phyloP scores from a whole-genome alignment of 2,888 invertebrate genomes.

The Slavum lentiscoides region DNA sequence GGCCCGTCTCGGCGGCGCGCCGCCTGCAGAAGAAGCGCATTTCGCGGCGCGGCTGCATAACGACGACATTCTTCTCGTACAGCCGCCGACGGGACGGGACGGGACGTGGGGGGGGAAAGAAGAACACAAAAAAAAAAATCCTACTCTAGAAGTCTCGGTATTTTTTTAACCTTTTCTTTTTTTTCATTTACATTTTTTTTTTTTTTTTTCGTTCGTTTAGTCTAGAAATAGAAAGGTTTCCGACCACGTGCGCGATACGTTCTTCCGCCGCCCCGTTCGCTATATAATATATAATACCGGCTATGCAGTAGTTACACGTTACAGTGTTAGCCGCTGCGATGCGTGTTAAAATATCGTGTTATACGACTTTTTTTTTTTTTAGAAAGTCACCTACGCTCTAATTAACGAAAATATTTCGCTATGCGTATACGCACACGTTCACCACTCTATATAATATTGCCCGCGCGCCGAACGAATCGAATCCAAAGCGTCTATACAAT shows the following conservation, averaged over 20 bases:
- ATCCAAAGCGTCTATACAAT: too few relatives aligned
- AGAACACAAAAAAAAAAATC: too few relatives aligned
- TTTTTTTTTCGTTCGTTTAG: too few relatives aligned
- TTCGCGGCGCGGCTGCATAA: background rate
- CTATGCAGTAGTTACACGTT: too few relatives aligned
- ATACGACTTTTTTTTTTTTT: background rate
- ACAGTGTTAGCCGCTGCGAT: background rate
- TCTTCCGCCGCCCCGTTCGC: background rate
- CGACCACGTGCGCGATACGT: too few relatives aligned
- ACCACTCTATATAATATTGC: too few relatives aligned
- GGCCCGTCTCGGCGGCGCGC: conserved; percentile 6
- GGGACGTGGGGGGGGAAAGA: too few relatives aligned
- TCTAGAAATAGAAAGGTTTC: conserved; percentile 32
- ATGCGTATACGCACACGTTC: too few relatives aligned
- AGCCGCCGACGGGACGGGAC: background rate
- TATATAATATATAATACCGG: too few relatives aligned
- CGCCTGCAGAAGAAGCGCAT: background rate
- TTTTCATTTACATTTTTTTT: too few relatives aligned
- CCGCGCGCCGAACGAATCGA: too few relatives aligned
- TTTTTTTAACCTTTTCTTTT: background rate
- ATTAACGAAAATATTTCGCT: conserved; percentile 11
- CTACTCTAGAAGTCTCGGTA: background rate
- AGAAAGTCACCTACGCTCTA: conserved; percentile 38
- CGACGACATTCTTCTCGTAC: background rate
- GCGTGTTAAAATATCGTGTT: background rate